Evolutionary conservation across 2,888 invertebrate species (phyloP), one percentile per base, ranked within the genome.

Genomic region (Periphyllus acericola): DNA sequence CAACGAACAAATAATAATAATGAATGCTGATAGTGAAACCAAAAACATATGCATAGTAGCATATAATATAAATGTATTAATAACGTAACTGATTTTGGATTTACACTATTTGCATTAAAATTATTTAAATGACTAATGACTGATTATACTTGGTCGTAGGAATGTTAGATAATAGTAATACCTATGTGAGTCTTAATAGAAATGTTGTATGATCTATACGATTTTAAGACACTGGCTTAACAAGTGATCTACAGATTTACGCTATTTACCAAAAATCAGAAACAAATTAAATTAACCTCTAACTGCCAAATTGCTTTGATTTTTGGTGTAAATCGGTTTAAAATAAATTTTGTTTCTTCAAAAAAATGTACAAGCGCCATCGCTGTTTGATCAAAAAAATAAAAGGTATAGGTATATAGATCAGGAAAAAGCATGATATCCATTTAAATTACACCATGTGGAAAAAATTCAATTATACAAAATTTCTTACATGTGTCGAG

Each of bases 21-120:
- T 85, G 60, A 46, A 66, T n/a, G 29, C 68, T 68, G 84, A 85
- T 78, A 76, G 78, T 19, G 68, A 85, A 85, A 78, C 66, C 25
- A 17, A 84, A 76, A 84, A 76, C 14, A 46, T 76, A 32, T 32
- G 36, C 29, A 21, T 55, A 36, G 83, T 46, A 2, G 11, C 11
- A 46, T 11, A 46, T 14, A 46, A 46, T 46, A 46, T 36, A 36
- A 36, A 36, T 36, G 36, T 36, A 36, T 11, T 46, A 11, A 46
- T 46, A 11, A 11, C 11, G 14, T 46, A 46, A 29, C 29, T 29
- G 71, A 29, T 71, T 29, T 71, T 71, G 9, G 29, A 32, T 71
- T 29, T 32, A 29, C 29, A 71, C 71, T 17, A 29, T 17, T 71
- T 32, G 29, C 32, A 4, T 71, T 71, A 14, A 32, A 71, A 29